Evolutionary conservation across 2,113 vertebrate species (phyloP).

Genomic region (Phalacrocorax aristotelis): DNA sequence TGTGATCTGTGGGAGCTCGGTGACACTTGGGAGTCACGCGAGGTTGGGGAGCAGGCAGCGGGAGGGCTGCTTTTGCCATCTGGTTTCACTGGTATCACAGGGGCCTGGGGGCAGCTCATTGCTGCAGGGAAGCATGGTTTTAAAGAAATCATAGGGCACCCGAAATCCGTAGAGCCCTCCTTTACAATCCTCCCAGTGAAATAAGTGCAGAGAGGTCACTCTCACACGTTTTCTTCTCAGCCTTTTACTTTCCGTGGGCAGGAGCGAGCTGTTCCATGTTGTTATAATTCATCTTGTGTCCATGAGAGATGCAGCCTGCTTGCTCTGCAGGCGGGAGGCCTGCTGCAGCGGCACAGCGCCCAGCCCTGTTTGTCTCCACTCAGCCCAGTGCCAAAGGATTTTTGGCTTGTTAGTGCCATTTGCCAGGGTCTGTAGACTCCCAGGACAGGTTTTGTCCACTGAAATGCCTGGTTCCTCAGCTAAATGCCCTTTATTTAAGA

Average conservation of each 20-base stretch:
- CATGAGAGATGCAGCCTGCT: not conserved
- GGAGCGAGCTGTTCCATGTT: not conserved
- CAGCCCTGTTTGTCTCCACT: not conserved
- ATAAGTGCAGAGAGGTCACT: not conserved
- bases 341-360: not conserved
- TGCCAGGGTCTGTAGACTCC: not conserved
- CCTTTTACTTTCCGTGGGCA: not conserved
- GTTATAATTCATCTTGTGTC: not conserved
- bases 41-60: not conserved
- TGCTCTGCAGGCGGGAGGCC: not conserved
- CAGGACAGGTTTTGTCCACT: not conserved
- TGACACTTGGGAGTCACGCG: accelerated
- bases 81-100: not conserved
- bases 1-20: not conserved
- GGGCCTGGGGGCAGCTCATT: not conserved
- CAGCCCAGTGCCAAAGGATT: not conserved
- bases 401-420: not conserved
- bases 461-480: not conserved
- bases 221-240: not conserved
- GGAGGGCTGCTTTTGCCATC: not conserved
- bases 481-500: not conserved
- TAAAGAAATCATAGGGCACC: too few relatives aligned
- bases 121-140: not conserved
- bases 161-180: not conserved
- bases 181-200: not conserved